Conservation (phyloP, 2,113 vertebrate genomes). For the Smithornis capensis region DNA sequence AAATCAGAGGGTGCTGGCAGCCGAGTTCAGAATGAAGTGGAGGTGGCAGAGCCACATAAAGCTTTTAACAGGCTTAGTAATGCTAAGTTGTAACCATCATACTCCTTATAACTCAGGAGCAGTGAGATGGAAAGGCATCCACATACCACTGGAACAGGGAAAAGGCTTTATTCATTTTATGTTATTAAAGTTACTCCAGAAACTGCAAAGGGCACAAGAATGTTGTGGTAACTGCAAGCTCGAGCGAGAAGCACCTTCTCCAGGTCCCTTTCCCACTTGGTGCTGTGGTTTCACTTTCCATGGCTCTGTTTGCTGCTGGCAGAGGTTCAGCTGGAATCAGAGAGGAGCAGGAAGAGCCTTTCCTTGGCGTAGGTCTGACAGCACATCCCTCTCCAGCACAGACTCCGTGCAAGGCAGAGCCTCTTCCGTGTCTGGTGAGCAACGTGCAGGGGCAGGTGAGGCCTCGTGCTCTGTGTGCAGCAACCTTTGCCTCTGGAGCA, state of each 20-base stretch:
- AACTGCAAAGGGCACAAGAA: background rate
- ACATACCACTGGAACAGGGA: background rate
- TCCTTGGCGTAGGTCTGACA: rapidly evolving
- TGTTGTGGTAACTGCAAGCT: background rate
- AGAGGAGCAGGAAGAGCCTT: background rate
- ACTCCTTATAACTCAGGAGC: background rate
- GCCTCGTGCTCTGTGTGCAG: rapidly evolving
- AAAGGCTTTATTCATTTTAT: background rate
- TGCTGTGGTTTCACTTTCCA: background rate
- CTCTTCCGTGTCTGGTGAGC: rapidly evolving
- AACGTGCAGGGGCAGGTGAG: rapidly evolving
- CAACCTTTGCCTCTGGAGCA: background rate
- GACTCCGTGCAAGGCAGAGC: rapidly evolving
- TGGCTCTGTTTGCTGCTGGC: background rate
- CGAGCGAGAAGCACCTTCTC: rapidly evolving
- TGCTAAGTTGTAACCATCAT: background rate
- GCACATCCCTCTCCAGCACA: rapidly evolving
- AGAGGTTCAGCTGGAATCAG: rapidly evolving
- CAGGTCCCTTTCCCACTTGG: background rate
- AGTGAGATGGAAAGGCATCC: background rate
- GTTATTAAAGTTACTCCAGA: background rate
- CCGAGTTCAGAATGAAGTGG: rapidly evolving
- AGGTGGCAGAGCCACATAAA: background rate
- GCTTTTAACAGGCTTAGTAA: background rate
- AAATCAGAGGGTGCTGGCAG: background rate